Conservation (phyloP, 2,797 vertebrate genomes). For the Borostomias antarcticus region DNA sequence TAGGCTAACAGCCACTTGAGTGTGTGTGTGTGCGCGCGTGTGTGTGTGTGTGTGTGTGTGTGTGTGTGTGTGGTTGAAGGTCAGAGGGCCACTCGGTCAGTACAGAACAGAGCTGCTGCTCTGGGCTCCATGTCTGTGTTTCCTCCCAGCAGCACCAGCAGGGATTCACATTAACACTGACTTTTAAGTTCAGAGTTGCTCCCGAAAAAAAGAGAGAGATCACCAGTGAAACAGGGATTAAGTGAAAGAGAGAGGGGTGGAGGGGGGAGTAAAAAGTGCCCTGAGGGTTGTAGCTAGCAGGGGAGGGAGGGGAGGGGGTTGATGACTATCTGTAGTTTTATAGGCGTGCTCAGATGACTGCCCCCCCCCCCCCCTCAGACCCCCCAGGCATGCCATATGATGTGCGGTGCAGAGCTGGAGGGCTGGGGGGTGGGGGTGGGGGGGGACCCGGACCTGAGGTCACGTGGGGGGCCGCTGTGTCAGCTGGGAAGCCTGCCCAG, state of each 20-base stretch:
- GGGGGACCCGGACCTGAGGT: neutral
- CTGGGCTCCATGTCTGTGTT: neutral
- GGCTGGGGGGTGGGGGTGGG: neutral
- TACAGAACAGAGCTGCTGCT: neutral
- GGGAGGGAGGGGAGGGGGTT: neutral
- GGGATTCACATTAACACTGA: neutral
- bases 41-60: no score
- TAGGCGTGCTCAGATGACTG: neutral
- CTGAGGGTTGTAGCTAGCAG: neutral
- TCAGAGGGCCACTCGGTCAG: no score
- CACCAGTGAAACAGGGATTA: conserved; percentile 2
- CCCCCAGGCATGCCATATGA: conserved; percentile 8
- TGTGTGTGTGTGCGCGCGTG: no score
- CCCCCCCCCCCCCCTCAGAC: neutral
- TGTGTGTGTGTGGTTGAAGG: no score
- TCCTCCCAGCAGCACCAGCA: conserved; percentile 5
- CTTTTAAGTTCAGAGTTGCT: neutral
- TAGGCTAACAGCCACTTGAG: no score
- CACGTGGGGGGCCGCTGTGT: conserved; percentile 4
- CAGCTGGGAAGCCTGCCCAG: conserved; percentile 6
- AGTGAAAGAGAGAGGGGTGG: neutral
- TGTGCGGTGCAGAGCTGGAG: neutral
- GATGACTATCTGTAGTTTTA: conserved; percentile 9
- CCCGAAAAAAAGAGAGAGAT: conserved; percentile 4
- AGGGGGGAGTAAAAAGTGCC: neutral